Evolutionary conservation across 2,888 invertebrate genomes (phyloP), one percentile per base, ranked within the genome.

Genomic region (Synanthedon formicaeformis): DNA sequence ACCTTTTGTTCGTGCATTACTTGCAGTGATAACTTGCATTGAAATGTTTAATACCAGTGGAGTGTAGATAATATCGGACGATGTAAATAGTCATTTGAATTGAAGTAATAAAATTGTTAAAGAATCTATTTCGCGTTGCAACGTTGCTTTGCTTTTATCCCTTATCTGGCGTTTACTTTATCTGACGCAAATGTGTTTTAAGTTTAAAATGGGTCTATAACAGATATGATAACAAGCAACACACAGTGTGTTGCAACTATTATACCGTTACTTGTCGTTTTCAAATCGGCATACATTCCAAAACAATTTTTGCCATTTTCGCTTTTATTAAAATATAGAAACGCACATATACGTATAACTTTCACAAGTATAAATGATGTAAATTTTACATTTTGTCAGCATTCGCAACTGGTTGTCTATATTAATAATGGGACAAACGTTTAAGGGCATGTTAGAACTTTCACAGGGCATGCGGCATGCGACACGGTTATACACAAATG

Each of bases 101-200:
- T 67, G 60, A 58, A 60, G 65, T 64, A 69, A 69, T 80, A 75
- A 78, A 77, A 72, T 73, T 61, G 65, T 62, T 58, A 65, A 71
- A 71, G 71, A 71, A 65, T 76, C 67, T 73, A 75, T 77, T 73
- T 59, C 61, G 66, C 65, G 58, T 62, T 65, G 59, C 72, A 76
- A 82, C 78, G 73, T 75, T 67, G 66, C 56, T 81, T 79, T 79
- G 78, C 83, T 83, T 80, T 83, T 81, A 81, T 74, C 70, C 68
- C 75, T n/a, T 80, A 82, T 83, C 82, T 66, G 50, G 45, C 45
- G 14, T 45, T 45, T 45, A 14, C 45, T 13, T 40, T 51, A 40
- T 14, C 40, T 51, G 51, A 45, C 45, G 45, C 45, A 13, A 45
- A 45, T 45, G 45, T 45, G 45, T 45, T 23, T 23, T 45, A 12